A percentile compares a stretch with the other conserved stretches of the same genome.
Evolutionary conservation across 2,113 vertebrate species (phyloP).

Genomic region (Cercopithecus mona): DNA sequence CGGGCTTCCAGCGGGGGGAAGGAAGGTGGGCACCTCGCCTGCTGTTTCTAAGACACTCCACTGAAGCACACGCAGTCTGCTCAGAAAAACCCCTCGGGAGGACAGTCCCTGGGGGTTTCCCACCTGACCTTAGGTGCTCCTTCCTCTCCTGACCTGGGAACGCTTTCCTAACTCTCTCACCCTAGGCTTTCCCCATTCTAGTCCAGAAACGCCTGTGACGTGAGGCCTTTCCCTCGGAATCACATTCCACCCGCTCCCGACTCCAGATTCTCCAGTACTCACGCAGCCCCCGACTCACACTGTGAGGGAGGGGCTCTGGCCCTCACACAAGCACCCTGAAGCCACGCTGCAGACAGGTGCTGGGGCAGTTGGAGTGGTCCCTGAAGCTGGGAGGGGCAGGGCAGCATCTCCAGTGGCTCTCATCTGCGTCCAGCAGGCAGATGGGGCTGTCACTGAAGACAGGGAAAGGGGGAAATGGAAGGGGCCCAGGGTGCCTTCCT

Average conservation of each 20-base stretch:
- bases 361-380: accelerated
- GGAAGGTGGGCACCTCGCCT: background rate
- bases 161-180: background rate
- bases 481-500: too few relatives aligned
- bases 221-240: background rate
- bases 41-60: background rate
- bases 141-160: too few relatives aligned
- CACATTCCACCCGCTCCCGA: background rate
- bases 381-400: background rate
- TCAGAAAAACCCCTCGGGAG: background rate
- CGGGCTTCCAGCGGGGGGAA: background rate
- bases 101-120: background rate
- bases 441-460: background rate
- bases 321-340: background rate
- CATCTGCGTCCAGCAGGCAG: background rate
- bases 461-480: background rate
- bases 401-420: background rate
- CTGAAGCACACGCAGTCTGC: background rate
- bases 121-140: background rate
- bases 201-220: background rate
- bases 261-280: background rate
- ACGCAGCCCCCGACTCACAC: background rate
- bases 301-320: background rate
- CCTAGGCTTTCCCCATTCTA: background rate
- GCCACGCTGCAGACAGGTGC: background rate